phyloP scores from a whole-genome alignment of 1,140 invertebrate genomes.

The Dendrolimus punctatus region DNA sequence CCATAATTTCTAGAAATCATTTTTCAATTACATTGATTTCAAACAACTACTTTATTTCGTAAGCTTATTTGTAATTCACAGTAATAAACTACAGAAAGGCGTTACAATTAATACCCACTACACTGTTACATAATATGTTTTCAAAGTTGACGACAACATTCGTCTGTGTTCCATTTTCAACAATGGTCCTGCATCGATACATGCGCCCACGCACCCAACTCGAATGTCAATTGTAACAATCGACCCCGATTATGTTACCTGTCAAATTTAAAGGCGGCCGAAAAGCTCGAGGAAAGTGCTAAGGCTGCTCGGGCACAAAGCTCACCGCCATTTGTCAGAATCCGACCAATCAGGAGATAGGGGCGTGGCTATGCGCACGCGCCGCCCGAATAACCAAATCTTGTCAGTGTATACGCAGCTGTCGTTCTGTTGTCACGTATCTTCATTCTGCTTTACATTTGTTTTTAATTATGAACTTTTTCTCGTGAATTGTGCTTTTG shows the following conservation, averaged over 20 bases:
- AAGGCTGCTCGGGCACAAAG: constrained; percentile 4
- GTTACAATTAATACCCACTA: constrained; percentile 1
- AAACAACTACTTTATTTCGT: too few species aligned
- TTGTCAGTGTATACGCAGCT: constrained; percentile 54
- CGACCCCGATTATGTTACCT: constrained; percentile 29
- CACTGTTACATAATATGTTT: neutral
- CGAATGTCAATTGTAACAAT: constrained; percentile 33
- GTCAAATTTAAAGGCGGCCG: constrained; percentile 42
- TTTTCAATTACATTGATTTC: too few species aligned
- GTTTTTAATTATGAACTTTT: constrained; percentile 46
- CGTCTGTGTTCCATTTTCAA: constrained; percentile 2
- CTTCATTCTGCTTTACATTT: constrained; percentile 22
- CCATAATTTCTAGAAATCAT: too few species aligned
- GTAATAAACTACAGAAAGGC: neutral
- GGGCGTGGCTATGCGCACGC: constrained; percentile 55
- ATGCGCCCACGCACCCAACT: constrained; percentile 37
- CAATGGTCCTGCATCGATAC: constrained; percentile 29
- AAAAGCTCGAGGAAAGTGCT: constrained; percentile 37
- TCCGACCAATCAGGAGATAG: constrained; percentile 36
- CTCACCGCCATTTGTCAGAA: constrained; percentile 40
- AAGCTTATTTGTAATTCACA: too few species aligned
- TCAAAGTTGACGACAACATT: too few species aligned
- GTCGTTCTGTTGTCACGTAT: constrained; percentile 44
- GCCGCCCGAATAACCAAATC: constrained; percentile 39
- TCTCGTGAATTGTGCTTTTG: constrained; percentile 19